Base-by-base conservation (phyloP, 1,140 invertebrate species). In the Papilio aristodemus region DNA sequence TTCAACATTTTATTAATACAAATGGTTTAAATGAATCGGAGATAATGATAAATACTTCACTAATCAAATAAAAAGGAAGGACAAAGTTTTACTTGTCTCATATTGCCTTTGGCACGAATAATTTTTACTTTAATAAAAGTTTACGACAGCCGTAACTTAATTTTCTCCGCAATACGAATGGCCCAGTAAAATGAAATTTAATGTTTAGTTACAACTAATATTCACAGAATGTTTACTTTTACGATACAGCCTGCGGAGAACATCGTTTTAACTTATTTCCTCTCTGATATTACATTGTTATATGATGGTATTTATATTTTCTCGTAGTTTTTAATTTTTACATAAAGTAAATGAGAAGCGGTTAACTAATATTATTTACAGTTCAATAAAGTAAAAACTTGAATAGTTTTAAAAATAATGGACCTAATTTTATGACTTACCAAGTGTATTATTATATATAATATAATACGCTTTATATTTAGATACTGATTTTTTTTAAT, bases 51-150 rank as follows among this genome's bases (percentile, higher is more conserved):
- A 50, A 22, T 22, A 50, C 19, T 9, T 50, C 46, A 11, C 1
- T 22, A 9, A 50, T 50, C 22, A 10, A 50, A 50, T 50, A 10
- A 50, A 50, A 17, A 50, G 17, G 46, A 9, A 50, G 17, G 46
- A 50, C 46, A 50, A 50, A 50, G 46, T 50, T 50, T 50, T 10
- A 50, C 46, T 50, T 22, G 46, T 50, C 46, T 22, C 46, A 50
- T 50, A 50, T 22, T 50, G 46, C 46, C 46, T 50, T 50, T 50
- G 17, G 46, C 8, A 9, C 19, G 46, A 13, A 22, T 22, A 50
- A 22, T 50, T 50, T 50, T 50, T 50, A 50, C 46, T 50, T 50
- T 50, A 50, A 50, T 50, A 50, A 50, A 50, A 50, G 46, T 50
- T 50, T 50, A 50, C 46, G 46, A 50, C 46, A 22, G 17, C 19